Evolutionary conservation across 2,797 vertebrate species (phyloP).

Genomic region (Rhyacichthys aspro): DNA sequence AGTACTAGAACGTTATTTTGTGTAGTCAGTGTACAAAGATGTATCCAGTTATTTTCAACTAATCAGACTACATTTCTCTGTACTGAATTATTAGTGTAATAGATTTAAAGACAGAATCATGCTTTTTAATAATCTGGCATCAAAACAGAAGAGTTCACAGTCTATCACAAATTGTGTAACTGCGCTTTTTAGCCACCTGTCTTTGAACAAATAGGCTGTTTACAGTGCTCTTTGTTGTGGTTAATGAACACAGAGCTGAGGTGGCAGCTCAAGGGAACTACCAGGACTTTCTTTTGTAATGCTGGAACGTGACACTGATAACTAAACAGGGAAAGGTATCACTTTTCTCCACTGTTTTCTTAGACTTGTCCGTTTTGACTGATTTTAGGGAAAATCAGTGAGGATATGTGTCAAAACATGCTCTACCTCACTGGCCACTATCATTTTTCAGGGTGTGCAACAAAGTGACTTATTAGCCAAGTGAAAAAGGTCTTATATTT

Average conservation of each 20-base stretch:
- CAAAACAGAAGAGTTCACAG: too few relatives aligned
- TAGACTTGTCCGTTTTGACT: constrained; percentile 25
- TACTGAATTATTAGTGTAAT: too few relatives aligned
- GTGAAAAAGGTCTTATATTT: too few relatives aligned
- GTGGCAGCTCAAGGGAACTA: constrained; percentile 42
- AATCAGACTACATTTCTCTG: too few relatives aligned
- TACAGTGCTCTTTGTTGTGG: constrained; percentile 49
- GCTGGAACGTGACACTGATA: constrained; percentile 61
- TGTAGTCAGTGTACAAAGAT: too few relatives aligned
- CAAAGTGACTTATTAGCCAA: too few relatives aligned
- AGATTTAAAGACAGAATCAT: too few relatives aligned
- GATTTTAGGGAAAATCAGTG: constrained; percentile 33
- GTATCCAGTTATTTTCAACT: too few relatives aligned
- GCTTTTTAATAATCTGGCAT: too few relatives aligned
- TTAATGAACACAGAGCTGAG: constrained; percentile 17
- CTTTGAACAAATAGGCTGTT: constrained; percentile 52
- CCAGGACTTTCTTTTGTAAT: constrained; percentile 48
- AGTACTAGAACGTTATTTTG: too few relatives aligned
- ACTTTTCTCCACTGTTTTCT: constrained; percentile 28
- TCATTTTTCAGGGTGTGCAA: not conserved
- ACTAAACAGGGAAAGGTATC: constrained; percentile 44
- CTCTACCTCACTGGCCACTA: constrained; percentile 1
- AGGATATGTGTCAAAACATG: constrained; percentile 25
- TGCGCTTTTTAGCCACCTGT: constrained; percentile 34
- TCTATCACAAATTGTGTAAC: constrained; percentile 9